Base-by-base conservation (phyloP, 1,140 invertebrate genomes). In the Andricus grossulariae region DNA sequence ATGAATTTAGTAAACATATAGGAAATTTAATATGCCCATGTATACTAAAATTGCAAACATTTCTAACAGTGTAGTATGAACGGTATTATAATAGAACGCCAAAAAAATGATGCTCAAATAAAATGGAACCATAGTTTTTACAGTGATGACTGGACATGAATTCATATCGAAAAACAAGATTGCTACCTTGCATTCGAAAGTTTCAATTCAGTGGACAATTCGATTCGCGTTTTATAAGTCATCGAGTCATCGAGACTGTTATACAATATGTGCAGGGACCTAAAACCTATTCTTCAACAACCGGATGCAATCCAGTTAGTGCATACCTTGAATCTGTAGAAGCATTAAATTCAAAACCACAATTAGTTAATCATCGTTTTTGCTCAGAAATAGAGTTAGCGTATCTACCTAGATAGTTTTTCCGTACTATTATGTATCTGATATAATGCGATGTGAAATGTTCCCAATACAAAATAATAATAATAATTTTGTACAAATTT, bases 261-360 rank as follows among this genome's bases (percentile, higher is more conserved):
- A 39, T 8, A 32, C 19, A 55, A 7, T 57, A 13, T 25, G 55
- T 32, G 21, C 57, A 66, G 57, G 57, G 39, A 39, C 13, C 15
- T 66, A 16, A 15, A 66, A 45, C 25, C 39, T 39, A 66, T 66
- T 66, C 57, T 16, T 39, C 5, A 66, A 39, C 57, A 54, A 78
- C 78, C 77, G 80, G 80, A 82, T 81, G 78, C 80, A 80, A 80
- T 79, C 78, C 72, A 57, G 71, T 21, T 74, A 76, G 80, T 75
- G 74, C 80, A 80, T 83, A 80, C 81, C 80, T 55, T 15, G 73
- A 45, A 80, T 76, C 82, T 82, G 82, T 80, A 78, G 80, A 82
- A 87, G 85, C 86, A 80, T 87, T 85, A 87, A 88, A 88, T 87
- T 87, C 80, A 83, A 85, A 86, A 84, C 82, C 77, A 78, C 83